Conservation (phyloP, 2,113 vertebrate genomes). For the Cebus imitator region DNA sequence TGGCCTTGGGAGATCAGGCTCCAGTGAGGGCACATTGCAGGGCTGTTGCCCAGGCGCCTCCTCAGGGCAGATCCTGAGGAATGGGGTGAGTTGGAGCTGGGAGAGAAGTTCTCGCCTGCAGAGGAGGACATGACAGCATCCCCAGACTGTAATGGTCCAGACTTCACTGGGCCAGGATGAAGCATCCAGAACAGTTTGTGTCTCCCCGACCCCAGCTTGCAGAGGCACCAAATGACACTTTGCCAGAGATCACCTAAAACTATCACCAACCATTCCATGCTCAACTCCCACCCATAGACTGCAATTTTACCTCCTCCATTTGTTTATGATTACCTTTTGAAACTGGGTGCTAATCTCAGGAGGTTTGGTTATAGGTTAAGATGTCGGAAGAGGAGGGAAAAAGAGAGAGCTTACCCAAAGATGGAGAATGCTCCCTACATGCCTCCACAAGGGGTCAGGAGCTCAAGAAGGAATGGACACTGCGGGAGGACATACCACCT, state of each 20-base stretch:
- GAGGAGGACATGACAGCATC: no score
- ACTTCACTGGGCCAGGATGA: background rate
- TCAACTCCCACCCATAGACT: background rate
- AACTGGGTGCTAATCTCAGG: background rate
- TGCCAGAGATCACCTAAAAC: background rate
- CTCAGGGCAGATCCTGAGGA: constrained; percentile 77
- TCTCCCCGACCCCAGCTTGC: background rate
- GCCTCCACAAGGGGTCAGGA: no score
- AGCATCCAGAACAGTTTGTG: background rate
- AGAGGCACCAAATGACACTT: background rate
- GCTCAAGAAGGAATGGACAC: background rate
- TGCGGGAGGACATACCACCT: background rate
- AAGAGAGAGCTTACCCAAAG: background rate
- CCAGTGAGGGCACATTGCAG: constrained; percentile 73
- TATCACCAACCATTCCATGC: background rate
- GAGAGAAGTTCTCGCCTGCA: background rate
- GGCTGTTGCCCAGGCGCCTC: constrained; percentile 81
- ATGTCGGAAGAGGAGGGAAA: background rate
- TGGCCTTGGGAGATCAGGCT: background rate
- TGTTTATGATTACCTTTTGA: background rate
- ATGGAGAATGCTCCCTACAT: background rate
- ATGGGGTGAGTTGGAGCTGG: constrained; percentile 67
- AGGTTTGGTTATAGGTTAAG: background rate
- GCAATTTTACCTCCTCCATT: background rate
- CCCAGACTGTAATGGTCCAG: background rate